These are phyloP conservation scores for Drosophila engyochracea DNA, from an alignment of 2,888 invertebrate species.

Conservation along the genomic window DNA sequence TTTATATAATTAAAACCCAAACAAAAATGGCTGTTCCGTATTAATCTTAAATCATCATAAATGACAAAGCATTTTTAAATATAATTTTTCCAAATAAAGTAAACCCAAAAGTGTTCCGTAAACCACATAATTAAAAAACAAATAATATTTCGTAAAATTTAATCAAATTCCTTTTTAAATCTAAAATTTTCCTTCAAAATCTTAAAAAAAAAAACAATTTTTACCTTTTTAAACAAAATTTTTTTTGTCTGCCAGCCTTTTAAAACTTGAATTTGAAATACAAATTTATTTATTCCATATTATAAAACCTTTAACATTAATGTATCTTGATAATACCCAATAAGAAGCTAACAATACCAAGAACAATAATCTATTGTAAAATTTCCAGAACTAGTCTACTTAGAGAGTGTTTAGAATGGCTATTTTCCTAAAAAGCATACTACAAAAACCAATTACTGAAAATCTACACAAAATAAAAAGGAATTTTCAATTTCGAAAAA, in stretches of 20 bases:
- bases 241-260: slow-evolving; percentile 47
- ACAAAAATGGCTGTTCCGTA: slow-evolving; percentile 44
- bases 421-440: slow-evolving; percentile 75
- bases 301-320: slow-evolving; percentile 20
- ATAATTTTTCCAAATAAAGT: not conserved
- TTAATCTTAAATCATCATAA: not conserved
- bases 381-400: slow-evolving; percentile 73
- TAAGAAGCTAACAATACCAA: slow-evolving; percentile 67
- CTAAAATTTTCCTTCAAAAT: not conserved
- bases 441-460: slow-evolving; percentile 43
- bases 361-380: slow-evolving; percentile 81
- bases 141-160: not conserved
- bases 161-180: slow-evolving; percentile 2
- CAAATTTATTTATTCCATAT: slow-evolving; percentile 34
- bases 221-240: not conserved
- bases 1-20: slow-evolving; percentile 44
- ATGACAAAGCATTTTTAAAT: not conserved
- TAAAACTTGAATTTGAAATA: slow-evolving; percentile 35
- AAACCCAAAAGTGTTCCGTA: slow-evolving; percentile 26
- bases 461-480: slow-evolving; percentile 38
- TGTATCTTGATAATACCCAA: slow-evolving; percentile 37
- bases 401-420: slow-evolving; percentile 76
- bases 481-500: slow-evolving; percentile 63
- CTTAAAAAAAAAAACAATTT: not conserved
- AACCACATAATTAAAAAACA: slow-evolving; percentile 3